Evolutionary conservation across 2,113 vertebrate species (phyloP).

Genomic region (Thryonomys swinderianus): DNA sequence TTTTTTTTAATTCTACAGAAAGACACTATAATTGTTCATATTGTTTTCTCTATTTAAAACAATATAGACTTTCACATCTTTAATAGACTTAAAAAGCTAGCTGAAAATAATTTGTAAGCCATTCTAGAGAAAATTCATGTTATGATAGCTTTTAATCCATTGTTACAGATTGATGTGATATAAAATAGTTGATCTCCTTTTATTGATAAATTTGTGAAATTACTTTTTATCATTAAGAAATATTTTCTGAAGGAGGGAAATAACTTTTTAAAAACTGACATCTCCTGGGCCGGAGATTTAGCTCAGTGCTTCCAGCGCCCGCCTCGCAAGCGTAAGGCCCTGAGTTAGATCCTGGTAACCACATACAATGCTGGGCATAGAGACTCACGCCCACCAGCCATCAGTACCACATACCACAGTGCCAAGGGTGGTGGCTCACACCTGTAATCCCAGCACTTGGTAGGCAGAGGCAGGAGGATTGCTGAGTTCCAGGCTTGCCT

Average conservation of each 20-base stretch:
- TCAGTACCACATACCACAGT: no score
- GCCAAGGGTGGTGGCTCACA: no score
- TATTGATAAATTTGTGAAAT: not conserved
- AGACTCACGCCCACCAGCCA: no score
- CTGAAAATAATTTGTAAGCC: slow-evolving; percentile 18
- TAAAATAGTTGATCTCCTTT: not conserved
- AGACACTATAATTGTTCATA: not conserved
- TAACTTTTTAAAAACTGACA: not conserved
- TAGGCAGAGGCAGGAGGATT: no score
- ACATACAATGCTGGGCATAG: no score
- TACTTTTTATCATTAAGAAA: slow-evolving; percentile 28
- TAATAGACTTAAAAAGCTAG: not conserved
- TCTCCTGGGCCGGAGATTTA: no score
- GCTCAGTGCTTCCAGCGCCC: no score
- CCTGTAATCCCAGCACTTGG: no score
- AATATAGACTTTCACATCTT: not conserved
- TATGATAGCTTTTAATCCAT: slow-evolving; percentile 39
- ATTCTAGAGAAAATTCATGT: not conserved
- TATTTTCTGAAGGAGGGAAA: not conserved
- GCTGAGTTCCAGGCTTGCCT: no score
- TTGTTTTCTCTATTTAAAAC: not conserved
- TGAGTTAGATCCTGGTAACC: no score
- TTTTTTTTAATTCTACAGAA: not conserved
- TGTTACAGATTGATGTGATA: not conserved
- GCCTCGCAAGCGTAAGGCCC: no score